Percentiles rank a stretch among this genome's conserved stretches.
phyloP scores from a whole-genome alignment of 2,113 vertebrate species.

The Uropsilus gracilis region DNA sequence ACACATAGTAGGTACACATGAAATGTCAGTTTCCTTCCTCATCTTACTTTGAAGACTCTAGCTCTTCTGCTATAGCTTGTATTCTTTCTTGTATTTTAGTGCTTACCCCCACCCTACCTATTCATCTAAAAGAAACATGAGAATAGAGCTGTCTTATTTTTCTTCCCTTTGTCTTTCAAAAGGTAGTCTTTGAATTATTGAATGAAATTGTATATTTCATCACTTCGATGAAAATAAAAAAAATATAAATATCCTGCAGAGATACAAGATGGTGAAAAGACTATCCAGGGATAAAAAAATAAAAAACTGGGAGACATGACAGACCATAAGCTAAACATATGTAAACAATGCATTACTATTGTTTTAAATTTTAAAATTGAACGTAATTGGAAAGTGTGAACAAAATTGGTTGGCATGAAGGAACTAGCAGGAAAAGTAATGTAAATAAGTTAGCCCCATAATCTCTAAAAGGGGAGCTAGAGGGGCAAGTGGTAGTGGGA shows the following conservation, averaged over 20 bases:
- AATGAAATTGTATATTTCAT: background rate
- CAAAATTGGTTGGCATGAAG: background rate
- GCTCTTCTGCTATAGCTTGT: background rate
- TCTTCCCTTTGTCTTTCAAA: background rate
- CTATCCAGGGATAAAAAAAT: background rate
- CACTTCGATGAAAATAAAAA: conserved; percentile 13
- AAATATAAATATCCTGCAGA: background rate
- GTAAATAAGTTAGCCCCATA: background rate
- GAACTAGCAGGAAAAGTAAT: background rate
- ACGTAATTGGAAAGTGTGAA: background rate
- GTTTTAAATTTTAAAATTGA: background rate
- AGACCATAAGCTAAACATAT: background rate
- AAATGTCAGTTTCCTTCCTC: background rate
- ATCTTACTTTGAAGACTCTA: background rate
- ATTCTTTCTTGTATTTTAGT: background rate
- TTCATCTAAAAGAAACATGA: background rate
- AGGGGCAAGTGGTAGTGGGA: background rate
- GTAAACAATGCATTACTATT: background rate
- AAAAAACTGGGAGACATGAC: background rate
- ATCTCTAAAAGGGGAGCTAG: background rate
- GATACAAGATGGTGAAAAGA: background rate
- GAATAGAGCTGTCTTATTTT: background rate
- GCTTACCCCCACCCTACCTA: background rate
- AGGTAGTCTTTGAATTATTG: background rate
- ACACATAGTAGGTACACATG: background rate